Evolutionary conservation across 2,113 vertebrate species (phyloP).

Genomic region (Fukomys damarensis): DNA sequence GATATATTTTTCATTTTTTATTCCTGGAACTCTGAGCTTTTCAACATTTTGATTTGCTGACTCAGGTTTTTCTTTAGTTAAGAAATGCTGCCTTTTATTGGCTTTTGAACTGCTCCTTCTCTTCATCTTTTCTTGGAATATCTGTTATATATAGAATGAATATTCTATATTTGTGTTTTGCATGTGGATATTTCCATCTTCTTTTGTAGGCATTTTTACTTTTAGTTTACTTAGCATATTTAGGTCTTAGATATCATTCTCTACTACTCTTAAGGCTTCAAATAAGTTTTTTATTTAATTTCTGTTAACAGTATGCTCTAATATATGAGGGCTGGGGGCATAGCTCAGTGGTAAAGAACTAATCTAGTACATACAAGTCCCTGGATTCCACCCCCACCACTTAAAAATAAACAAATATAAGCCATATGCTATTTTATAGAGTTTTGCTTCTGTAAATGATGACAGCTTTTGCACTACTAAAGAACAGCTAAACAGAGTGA

Average conservation of each 20-base stretch:
- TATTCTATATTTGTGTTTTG: constrained; percentile 21
- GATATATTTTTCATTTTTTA: neutral
- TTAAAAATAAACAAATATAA: neutral
- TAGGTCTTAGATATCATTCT: neutral
- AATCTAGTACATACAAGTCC: no score
- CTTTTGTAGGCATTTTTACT: neutral
- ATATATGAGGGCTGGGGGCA: neutral
- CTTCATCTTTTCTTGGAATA: constrained; percentile 36
- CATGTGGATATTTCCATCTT: neutral
- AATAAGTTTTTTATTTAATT: neutral
- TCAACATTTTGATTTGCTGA: constrained; percentile 29
- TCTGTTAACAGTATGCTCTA: neutral
- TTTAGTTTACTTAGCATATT: neutral
- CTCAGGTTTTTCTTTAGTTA: neutral
- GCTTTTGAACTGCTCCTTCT: neutral
- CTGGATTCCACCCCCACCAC: neutral
- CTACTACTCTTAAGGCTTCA: neutral
- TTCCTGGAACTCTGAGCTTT: neutral
- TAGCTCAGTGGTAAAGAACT: neutral
- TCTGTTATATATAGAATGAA: neutral
- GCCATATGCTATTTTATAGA: neutral
- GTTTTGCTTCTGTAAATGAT: neutral
- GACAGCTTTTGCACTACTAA: neutral
- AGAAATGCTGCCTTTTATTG: neutral
- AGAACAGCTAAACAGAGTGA: neutral